A percentile compares a stretch with the other conserved stretches of the same genome.
Evolutionary conservation across 2,797 vertebrate species (phyloP).

Genomic region (Ctenosaura bakeri): DNA sequence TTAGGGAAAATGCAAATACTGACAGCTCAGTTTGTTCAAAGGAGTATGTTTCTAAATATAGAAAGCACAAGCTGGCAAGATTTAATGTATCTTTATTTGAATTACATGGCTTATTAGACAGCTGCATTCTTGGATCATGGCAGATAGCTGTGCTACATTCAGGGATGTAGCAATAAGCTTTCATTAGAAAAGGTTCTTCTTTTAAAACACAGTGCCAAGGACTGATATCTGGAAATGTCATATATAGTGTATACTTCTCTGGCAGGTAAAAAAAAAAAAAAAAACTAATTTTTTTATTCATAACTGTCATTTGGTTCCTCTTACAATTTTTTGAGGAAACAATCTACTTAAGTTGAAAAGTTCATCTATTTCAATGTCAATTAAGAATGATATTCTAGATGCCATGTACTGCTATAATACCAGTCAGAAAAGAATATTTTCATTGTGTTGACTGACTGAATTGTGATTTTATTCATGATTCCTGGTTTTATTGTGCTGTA

Average conservation of each 20-base stretch:
- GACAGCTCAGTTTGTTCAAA: conserved; percentile 40
- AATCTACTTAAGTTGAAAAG: conserved; percentile 32
- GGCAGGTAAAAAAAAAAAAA: neutral
- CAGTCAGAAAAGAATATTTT: neutral
- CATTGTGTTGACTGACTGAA: no score
- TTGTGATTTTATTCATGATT: neutral
- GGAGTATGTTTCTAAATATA: neutral
- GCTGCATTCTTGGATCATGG: conserved; percentile 15
- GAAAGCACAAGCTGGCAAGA: conserved; percentile 20
- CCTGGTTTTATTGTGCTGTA: neutral
- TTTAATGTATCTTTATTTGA: conserved; percentile 7
- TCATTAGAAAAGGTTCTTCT: neutral
- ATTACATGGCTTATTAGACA: conserved; percentile 10
- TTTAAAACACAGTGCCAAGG: conserved; percentile 20
- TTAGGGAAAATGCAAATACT: neutral
- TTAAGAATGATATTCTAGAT: conserved; percentile 32
- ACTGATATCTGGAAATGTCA: neutral
- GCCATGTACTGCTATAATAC: neutral
- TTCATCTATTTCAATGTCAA: conserved; percentile 21
- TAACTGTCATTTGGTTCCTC: neutral
- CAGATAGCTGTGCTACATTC: neutral
- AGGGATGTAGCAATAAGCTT: neutral
- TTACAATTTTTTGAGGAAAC: conserved; percentile 33
- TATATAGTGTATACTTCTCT: neutral
- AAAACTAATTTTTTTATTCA: neutral